Base-by-base conservation (phyloP, 2,888 invertebrate genomes). In the Gasteruption jaculator region DNA sequence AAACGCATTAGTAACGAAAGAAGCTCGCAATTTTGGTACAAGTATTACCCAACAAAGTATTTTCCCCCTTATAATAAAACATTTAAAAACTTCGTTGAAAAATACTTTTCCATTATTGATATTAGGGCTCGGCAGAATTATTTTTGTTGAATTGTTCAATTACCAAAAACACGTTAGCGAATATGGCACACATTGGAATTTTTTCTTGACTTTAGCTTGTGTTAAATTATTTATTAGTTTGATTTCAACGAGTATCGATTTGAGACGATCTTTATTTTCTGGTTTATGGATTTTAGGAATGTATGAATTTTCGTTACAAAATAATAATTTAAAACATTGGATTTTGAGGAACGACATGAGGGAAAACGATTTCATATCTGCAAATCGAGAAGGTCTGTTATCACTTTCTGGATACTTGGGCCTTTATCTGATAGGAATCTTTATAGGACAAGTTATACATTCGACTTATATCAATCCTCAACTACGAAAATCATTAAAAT, bases 121-220 rank as follows among this genome's bases (percentile, higher is more conserved):
- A 1, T 67, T 90, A 27, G 90, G 89, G 1, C 45, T 80, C 2
- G 73, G 73, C 0, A 76, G 90, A 46, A 82, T 78, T 51, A 37
- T 83, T 3, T 68, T 76, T 11, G 65, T 85, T 2, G 75, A 79
- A 57, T 66, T 80, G 27, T 72, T 85, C 2, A 80, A 86, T 52
- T 97, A 99, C 68, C 87, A 90, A 42, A 86, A 88, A 58, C 89
- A 92, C 68, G 80, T 88, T 0, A 81, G 86, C 0, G 99, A 99
- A 68, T 99, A 99, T 75, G 99, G 99, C 0, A 78, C 85, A 0
- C 96, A 99, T 69, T 94, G 96, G 91, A 99, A 99, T 72, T 99
- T 99, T 68, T 99, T 97, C 71, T 84, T 94, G 52, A 96, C 95
- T 0, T 73, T 99, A 41, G 92, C 90, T 3, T 72, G 84, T 26